These are phyloP conservation scores for Lycodopsis pacificus DNA, from an alignment of 2,797 vertebrate species.

Conservation along the genomic window DNA sequence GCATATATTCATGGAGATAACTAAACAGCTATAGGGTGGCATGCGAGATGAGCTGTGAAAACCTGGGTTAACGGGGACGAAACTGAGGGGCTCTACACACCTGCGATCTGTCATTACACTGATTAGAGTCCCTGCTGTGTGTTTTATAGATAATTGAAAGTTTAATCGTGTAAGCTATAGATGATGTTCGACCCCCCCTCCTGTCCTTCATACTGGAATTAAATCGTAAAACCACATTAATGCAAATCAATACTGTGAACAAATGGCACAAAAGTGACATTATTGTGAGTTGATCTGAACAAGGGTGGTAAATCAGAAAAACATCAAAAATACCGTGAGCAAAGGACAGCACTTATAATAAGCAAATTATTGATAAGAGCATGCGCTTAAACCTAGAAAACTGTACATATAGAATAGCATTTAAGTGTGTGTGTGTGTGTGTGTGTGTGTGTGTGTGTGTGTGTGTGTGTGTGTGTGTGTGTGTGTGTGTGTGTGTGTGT, in stretches of 20 bases:
- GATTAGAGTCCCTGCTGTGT: slow-evolving; percentile 53
- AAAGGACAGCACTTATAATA: not conserved
- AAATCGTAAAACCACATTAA: slow-evolving; percentile 52
- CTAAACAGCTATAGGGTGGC: slow-evolving; percentile 71
- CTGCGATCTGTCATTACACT: slow-evolving; percentile 66
- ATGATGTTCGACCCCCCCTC: slow-evolving; percentile 36
- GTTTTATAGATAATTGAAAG: slow-evolving; percentile 81
- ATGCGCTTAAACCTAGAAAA: not conserved
- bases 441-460: not conserved
- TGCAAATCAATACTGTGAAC: slow-evolving; percentile 60
- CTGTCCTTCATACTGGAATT: slow-evolving; percentile 24
- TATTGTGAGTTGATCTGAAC: slow-evolving; percentile 32
- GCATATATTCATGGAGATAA: slow-evolving; percentile 80
- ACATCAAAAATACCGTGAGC: not conserved
- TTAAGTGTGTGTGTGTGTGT: not conserved
- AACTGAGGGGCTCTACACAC: slow-evolving; percentile 53
- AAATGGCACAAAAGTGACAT: slow-evolving; percentile 32
- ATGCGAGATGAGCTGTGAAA: slow-evolving; percentile 72
- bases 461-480: not conserved
- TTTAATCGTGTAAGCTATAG: slow-evolving; percentile 57
- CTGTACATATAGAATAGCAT: not conserved
- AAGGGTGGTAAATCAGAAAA: slow-evolving; percentile 20
- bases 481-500: not conserved
- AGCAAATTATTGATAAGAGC: not conserved
- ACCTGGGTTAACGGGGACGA: slow-evolving; percentile 61